Evolutionary conservation across 2,113 vertebrate species (phyloP), one percentile per base, ranked within the genome.

Genomic region (Trematocara stigmaticum): DNA sequence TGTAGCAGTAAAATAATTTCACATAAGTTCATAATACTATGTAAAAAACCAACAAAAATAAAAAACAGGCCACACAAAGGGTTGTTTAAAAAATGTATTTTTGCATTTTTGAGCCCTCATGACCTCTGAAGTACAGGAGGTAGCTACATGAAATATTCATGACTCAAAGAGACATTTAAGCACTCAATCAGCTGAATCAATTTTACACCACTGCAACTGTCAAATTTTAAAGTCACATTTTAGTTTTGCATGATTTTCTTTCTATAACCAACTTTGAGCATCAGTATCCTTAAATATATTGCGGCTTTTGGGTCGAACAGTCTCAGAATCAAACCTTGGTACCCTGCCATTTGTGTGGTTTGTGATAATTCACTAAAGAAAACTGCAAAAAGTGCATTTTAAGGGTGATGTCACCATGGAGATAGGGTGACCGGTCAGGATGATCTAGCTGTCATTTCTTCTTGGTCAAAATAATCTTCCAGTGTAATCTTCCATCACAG

Each of bases 41-140:
- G 6, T 20, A 66, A 40, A 64, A 66, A 20, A 13, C 0, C 5
- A n/a, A 35, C 0, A 6, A 18, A 10, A 61, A 61, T 0, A 11
- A 61, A 23, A 64, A 38, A 7, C 18, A 40, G 35, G 6, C 61
- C 61, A 4, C 23, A 23, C 35, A 69, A 42, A 23, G 11, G 61
- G n/a, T 5, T 42, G n/a, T 40, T 40, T 69, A 42, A 69, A 23
- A 69, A 69, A 13, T 69, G 0, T 20, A 20, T 69, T 23, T 40
- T 69, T 69, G 3, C 35, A 69, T 69, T 23, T 42, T 20, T 69
- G 64, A 69, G n/a, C 35, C n/a, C n/a, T 23, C 11, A 8, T 66
- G 35, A 66, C 35, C 35, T 8, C 61, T 69, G 64, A 71, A 42
- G 7, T 45, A 26, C 12, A 45, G 64, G 12, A 45, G 38, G 12